Evolutionary conservation across 2,113 vertebrate species (phyloP), one percentile per base, ranked within the genome.

Genomic region (Sorex fumeus): DNA sequence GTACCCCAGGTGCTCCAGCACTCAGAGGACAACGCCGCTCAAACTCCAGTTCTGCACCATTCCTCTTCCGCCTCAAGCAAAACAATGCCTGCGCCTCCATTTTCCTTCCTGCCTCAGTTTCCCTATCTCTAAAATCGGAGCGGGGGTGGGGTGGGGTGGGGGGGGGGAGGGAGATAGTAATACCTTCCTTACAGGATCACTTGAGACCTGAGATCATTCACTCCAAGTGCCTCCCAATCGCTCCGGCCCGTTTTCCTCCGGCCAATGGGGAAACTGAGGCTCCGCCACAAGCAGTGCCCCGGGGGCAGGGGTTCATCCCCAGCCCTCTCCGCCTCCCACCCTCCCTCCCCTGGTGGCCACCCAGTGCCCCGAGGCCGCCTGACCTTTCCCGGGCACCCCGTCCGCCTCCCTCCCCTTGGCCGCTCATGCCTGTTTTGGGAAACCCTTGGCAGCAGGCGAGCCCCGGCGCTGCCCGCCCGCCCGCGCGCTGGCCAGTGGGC

Each of bases 191-290:
- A 28, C 6, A 32, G 74, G 23, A 47, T 60, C 57, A 60, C 18
- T 23, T 60, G 47, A 28, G 25, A 3, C n/a, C n/a, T 15, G 36
- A 57, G 40, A 36, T 9, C 18, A 3, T 6, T 30, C 4, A 7
- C 4, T 40, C 43, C 21, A n/a, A 60, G 50, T 3, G 30, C 69
- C 77, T 40, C 57, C 21, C 75, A 16, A 16, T 1, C 2, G 75
- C 27, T 34, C 50, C 9, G 21, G 67, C 66, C 69, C 70, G 53
- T 45, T 25, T 43, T 15, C 78, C 30, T 30, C 40, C 34, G 30
- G 78, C 91, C 75, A 43, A 27, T 2, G 19, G 57, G 45, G 87
- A 91, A 60, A 88, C 40, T 28, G 91, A 72, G 64, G 67, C 67
- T 74, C 27, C n/a, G 25, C 30, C 64, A 40, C 45, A 67, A 45